Evolutionary conservation across 2,888 invertebrate genomes (phyloP).

Genomic region (Stenichneumon culpator): DNA sequence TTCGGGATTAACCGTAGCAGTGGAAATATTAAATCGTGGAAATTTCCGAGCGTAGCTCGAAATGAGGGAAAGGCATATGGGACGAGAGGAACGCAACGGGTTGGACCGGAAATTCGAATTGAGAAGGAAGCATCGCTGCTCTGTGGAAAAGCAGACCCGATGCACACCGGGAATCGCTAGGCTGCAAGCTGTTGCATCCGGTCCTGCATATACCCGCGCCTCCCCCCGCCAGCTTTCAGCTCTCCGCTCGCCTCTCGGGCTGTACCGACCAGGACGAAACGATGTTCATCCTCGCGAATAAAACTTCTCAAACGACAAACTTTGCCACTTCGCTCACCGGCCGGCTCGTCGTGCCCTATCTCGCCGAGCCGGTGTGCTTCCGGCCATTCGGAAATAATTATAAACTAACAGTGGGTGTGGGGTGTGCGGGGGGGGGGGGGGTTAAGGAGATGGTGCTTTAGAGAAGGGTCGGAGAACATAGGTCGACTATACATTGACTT

Average conservation of each 20-base stretch:
- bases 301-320: slow-evolving; percentile 65
- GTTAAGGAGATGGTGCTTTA: slow-evolving; percentile 9
- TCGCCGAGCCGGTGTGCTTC: slow-evolving; percentile 39
- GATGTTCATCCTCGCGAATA: slow-evolving; percentile 58
- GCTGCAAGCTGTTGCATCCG: slow-evolving; percentile 83
- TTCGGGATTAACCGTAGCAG: slow-evolving; percentile 73
- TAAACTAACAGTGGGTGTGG: slow-evolving; percentile 57
- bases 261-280: slow-evolving; percentile 37
- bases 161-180: slow-evolving; percentile 63
- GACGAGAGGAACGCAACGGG: slow-evolving; percentile 38
- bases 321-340: slow-evolving; percentile 43
- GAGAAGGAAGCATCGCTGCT: slow-evolving; percentile 68
- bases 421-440: slow-evolving; percentile 30
- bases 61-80: neutral
- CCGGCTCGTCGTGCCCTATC: slow-evolving; percentile 20
- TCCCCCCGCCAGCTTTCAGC: neutral
- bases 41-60: slow-evolving; percentile 11
- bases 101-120: slow-evolving; percentile 67
- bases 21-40: slow-evolving; percentile 81
- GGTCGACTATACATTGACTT: slow-evolving; percentile 47
- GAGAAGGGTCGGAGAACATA: slow-evolving; percentile 37
- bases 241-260: neutral
- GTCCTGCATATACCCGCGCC: slow-evolving; percentile 66
- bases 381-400: slow-evolving; percentile 65
- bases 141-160: slow-evolving; percentile 66